Evolutionary conservation across 2,113 vertebrate species (phyloP).

Genomic region (Isurus oxyrinchus): DNA sequence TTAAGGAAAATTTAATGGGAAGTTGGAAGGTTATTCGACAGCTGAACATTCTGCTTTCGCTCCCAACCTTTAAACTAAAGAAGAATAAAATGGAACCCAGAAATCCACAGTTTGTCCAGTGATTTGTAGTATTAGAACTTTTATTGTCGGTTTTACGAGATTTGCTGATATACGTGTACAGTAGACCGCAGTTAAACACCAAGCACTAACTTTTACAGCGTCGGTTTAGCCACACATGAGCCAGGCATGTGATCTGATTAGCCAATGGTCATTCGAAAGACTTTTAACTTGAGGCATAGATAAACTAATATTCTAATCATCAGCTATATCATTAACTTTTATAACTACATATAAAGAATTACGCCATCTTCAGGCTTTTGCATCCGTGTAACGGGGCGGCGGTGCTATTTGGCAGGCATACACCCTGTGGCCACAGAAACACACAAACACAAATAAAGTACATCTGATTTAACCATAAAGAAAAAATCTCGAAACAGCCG

Average conservation of each 20-base stretch:
- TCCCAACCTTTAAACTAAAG: not conserved
- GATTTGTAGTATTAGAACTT: slow-evolving; percentile 35
- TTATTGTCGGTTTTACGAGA: slow-evolving; percentile 38
- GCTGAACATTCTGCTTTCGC: not conserved
- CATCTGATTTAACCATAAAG: not conserved
- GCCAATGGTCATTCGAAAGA: not conserved
- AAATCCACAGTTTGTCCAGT: slow-evolving; percentile 15
- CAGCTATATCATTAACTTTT: slow-evolving; percentile 17
- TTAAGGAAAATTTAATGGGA: not conserved
- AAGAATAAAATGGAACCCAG: slow-evolving; percentile 19
- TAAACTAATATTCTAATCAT: slow-evolving; percentile 34
- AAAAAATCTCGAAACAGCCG: not conserved
- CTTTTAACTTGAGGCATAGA: slow-evolving; percentile 30
- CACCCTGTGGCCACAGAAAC: not conserved
- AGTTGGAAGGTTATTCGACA: not conserved
- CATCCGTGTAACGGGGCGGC: not conserved
- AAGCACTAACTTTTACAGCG: slow-evolving; percentile 33
- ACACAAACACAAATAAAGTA: not conserved
- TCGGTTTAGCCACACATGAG: slow-evolving; percentile 33
- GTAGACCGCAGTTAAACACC: slow-evolving; percentile 31
- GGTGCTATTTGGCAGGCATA: not conserved
- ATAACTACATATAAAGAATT: slow-evolving; percentile 31
- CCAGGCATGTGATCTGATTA: slow-evolving; percentile 20
- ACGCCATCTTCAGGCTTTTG: slow-evolving; percentile 15
- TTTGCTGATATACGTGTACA: slow-evolving; percentile 35